Conservation (phyloP, 1,140 invertebrate genomes). For the Drosophila ogumai region DNA sequence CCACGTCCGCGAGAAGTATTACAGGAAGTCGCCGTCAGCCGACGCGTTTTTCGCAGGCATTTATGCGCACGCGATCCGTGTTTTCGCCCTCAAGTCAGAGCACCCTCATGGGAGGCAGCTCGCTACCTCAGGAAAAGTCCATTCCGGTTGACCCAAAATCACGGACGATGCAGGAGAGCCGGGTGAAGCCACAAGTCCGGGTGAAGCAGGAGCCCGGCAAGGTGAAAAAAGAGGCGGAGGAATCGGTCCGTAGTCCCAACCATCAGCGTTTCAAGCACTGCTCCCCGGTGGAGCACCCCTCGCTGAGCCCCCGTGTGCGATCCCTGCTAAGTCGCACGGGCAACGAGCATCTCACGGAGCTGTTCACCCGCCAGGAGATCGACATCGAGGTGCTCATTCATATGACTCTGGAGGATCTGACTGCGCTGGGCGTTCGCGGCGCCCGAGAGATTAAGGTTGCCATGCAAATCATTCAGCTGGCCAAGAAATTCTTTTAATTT, state of each 20-base stretch:
- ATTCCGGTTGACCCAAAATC: background rate
- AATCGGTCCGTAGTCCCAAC: background rate
- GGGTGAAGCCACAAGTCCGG: slow-evolving; percentile 1
- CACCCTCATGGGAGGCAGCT: slow-evolving; percentile 6
- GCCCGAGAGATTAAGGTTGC: slow-evolving; percentile 55
- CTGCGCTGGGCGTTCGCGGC: slow-evolving; percentile 54
- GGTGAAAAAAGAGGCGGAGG: background rate
- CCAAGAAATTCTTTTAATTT: slow-evolving; percentile 55
- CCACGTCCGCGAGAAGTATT: background rate
- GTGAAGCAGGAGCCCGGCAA: background rate
- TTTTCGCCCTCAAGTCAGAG: slow-evolving; percentile 55
- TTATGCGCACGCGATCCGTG: slow-evolving; percentile 57
- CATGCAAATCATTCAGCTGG: slow-evolving; percentile 56
- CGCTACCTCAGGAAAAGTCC: background rate
- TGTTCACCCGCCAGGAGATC: slow-evolving; percentile 68
- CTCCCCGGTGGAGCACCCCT: slow-evolving; percentile 61
- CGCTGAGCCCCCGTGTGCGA: slow-evolving; percentile 54
- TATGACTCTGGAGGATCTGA: slow-evolving; percentile 68
- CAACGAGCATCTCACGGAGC: slow-evolving; percentile 53
- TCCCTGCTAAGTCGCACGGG: slow-evolving; percentile 58
- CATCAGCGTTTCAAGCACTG: slow-evolving; percentile 41
- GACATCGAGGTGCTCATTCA: slow-evolving; percentile 59
- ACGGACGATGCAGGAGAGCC: background rate
- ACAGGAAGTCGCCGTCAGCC: slow-evolving; percentile 2
- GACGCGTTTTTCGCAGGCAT: slow-evolving; percentile 48